Evolutionary conservation across 2,888 invertebrate genomes (phyloP), one percentile per base, ranked within the genome.

Genomic region (Orthosia gracilis): DNA sequence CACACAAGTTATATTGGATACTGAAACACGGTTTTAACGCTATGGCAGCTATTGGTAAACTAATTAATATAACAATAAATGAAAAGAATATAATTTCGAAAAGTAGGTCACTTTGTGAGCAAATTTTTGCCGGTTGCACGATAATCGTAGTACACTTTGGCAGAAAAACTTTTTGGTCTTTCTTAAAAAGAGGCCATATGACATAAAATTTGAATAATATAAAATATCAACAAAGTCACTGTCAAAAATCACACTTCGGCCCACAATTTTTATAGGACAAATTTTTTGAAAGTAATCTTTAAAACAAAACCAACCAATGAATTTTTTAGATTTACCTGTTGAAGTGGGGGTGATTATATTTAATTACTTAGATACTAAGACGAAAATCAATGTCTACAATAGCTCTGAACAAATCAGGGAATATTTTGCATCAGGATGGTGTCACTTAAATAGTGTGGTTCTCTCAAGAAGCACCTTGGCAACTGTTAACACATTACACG

Each of bases 391-490:
- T 67, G 69, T 83, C 5, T 90, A 89, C 62, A 84, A 84, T 57
- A 74, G 83, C 57, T 86, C 84, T 49, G 65, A 64, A 40, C 84
- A 80, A 15, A 69, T 91, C 13, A 84, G 89, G 26, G 80, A 82
- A 18, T 89, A 87, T 69, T 90, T 91, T 61, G 85, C 86, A 40
- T 87, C 90, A 52, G 81, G 83, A 12, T 85, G 88, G 77, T 83
- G 80, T 54, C 88, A 89, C 23, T 23, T 90, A 52, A 88, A 84
- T 21, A 87, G 68, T 45, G 79, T 90, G 12, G 67, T 80, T 58
- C 68, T 92, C 17, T 89, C 91, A 21, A 83, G 88, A 78, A 90
- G 85, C 47, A 83, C 80, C 9, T 3, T 89, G 7, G 90, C 89
- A 17, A 85, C 87, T 17, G 82, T 80, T 9, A 85, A 86, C 47